Evolutionary conservation across 2,113 vertebrate genomes (phyloP).

Genomic region (Oreocharis arfaki): DNA sequence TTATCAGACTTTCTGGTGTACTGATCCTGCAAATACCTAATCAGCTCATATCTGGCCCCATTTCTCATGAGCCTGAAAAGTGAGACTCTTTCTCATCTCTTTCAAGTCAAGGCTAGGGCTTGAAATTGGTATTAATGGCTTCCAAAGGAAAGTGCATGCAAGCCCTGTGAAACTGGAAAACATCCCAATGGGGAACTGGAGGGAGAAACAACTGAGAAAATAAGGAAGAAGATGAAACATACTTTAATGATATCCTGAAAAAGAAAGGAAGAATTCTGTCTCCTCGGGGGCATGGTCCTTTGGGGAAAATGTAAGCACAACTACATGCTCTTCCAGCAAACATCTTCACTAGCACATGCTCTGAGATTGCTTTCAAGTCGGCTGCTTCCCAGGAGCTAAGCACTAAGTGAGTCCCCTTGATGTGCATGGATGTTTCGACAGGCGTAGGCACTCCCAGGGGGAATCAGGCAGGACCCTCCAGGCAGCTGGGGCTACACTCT

Average conservation of each 20-base stretch:
- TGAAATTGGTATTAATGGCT: not conserved
- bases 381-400: not conserved
- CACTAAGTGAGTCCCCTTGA: not conserved
- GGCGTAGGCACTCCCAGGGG: not conserved
- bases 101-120: not conserved
- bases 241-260: not conserved
- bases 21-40: not conserved
- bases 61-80: not conserved
- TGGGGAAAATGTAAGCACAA: not conserved
- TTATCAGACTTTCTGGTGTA: not conserved
- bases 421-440: not conserved
- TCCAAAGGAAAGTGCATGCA: not conserved
- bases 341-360: not conserved
- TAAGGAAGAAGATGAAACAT: not conserved
- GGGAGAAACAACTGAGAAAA: not conserved
- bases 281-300: not conserved
- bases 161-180: not conserved
- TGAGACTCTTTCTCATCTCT: not conserved
- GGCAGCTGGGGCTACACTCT: not conserved
- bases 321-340: not conserved
- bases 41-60: not conserved
- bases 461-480: not conserved
- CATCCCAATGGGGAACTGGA: not conserved
- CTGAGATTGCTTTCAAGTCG: not conserved
- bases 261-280: not conserved